phyloP scores from a whole-genome alignment of 2,888 invertebrate species.

The Acronicta alni region DNA sequence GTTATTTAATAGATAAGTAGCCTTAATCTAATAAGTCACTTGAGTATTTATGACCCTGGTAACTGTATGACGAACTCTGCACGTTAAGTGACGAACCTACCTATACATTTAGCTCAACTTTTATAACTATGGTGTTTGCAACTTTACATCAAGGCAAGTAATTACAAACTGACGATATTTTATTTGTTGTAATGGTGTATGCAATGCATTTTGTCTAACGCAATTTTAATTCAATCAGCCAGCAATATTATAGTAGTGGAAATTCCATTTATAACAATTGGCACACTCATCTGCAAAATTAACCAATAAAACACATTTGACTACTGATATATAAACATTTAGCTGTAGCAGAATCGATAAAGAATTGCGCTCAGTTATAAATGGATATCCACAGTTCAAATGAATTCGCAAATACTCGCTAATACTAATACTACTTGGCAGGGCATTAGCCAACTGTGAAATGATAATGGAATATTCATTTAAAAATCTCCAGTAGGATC shows the following conservation, averaged over 20 bases:
- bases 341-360: constrained; percentile 22
- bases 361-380: constrained; percentile 37
- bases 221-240: constrained; percentile 27
- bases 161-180: constrained; percentile 9
- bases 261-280: constrained; percentile 29
- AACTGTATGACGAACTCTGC: constrained; percentile 35
- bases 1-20: constrained; percentile 69
- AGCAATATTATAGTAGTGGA: constrained; percentile 15
- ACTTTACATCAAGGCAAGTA: constrained; percentile 32
- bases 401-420: constrained; percentile 29
- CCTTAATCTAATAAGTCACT: constrained; percentile 57
- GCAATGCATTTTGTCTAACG: constrained; percentile 32
- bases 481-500: constrained; percentile 8
- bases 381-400: constrained; percentile 23
- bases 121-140: constrained; percentile 9
- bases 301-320: constrained; percentile 9
- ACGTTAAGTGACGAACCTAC: constrained; percentile 17
- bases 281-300: constrained; percentile 16
- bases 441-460: constrained; percentile 39
- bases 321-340: too few species aligned
- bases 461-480: background rate
- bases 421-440: constrained; percentile 38
- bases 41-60: constrained; percentile 52
- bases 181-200: constrained; percentile 17
- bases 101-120: constrained; percentile 8